phyloP scores from a whole-genome alignment of 2,888 invertebrate species.

The Mesochorus sp. region DNA sequence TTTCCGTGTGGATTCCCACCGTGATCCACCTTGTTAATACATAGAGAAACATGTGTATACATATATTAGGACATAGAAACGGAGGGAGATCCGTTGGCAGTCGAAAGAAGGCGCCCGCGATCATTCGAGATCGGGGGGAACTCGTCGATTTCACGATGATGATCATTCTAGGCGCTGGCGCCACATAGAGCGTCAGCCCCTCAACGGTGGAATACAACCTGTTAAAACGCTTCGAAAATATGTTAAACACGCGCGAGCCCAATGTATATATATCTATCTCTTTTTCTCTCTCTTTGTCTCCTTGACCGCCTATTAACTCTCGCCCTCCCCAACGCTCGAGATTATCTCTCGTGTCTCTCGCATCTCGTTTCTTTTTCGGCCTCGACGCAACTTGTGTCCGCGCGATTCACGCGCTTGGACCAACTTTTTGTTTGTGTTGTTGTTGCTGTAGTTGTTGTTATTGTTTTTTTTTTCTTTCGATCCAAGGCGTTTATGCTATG shows the following conservation, averaged over 20 bases:
- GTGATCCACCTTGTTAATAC: no score
- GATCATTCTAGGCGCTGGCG: conserved; percentile 50
- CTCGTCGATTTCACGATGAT: conserved; percentile 51
- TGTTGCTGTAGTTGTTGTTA: no score
- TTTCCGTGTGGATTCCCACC: no score
- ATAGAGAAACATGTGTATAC: no score
- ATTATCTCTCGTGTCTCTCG: conserved; percentile 40
- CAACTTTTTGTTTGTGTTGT: no score
- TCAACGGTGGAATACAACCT: conserved; percentile 50
- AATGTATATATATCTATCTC: neutral
- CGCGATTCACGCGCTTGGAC: neutral
- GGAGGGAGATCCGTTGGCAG: neutral
- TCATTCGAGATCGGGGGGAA: conserved; percentile 54
- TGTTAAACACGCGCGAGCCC: conserved; percentile 59
- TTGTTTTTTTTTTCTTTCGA: no score
- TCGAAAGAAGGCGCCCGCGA: conserved; percentile 11
- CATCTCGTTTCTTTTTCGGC: neutral
- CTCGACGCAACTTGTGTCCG: neutral
- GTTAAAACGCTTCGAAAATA: conserved; percentile 60
- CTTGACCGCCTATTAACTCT: conserved; percentile 59
- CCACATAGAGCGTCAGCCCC: conserved; percentile 35
- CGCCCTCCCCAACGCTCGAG: conserved; percentile 34
- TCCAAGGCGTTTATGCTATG: no score
- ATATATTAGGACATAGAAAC: neutral
- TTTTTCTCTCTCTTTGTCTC: neutral